Evolutionary conservation across 2,113 vertebrate species (phyloP), one percentile per base, ranked within the genome.

Genomic region (Leucosticte australis): DNA sequence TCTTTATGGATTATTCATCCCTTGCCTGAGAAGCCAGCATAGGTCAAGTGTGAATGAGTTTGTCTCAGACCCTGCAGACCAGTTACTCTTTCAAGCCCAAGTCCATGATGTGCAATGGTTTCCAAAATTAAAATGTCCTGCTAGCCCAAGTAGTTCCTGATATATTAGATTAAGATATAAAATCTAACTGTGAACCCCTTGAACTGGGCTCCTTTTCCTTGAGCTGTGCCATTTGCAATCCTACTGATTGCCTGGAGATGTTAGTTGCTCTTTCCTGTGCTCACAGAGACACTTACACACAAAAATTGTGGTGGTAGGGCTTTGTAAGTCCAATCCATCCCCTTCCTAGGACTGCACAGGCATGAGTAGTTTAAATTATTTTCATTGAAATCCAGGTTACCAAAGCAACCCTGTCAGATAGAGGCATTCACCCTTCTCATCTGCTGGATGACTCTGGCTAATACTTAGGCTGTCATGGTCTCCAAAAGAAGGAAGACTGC

Each of bases 1-100:
- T 95, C 79, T 79, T 94, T 96, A 94, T 95, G 89, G 96, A 90
- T 97, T 96, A 97, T 90, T 97, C 90, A 95, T 97, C 83, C 92
- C 88, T 97, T 83, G 76, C 76, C 92, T 87, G 82, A 95, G 94
- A 94, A 97, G 87, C n/a, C 94, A 97, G 90, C 60, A 62, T 31
- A 97, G 95, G 90, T 96, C 91, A 94, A 92, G 53, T 83, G 68
- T 62, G 86, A 95, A 94, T 86, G 90, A 81, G 63, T 94, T 91
- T 90, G 85, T 64, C 92, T 96, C 82, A 82, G 86, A 89, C 64
- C 67, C 90, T 94, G 42, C 69, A 94, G 76, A 78, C 52, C 1
- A 0, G 87, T 57, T 57, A 31, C 69, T 92, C 70, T 77, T 91
- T 95, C 92, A 85, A 60, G 46, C 56, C 81, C 16, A 44, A 76